phyloP scores from a whole-genome alignment of 2,888 invertebrate species.

The Acanthoscelides obtectus region DNA sequence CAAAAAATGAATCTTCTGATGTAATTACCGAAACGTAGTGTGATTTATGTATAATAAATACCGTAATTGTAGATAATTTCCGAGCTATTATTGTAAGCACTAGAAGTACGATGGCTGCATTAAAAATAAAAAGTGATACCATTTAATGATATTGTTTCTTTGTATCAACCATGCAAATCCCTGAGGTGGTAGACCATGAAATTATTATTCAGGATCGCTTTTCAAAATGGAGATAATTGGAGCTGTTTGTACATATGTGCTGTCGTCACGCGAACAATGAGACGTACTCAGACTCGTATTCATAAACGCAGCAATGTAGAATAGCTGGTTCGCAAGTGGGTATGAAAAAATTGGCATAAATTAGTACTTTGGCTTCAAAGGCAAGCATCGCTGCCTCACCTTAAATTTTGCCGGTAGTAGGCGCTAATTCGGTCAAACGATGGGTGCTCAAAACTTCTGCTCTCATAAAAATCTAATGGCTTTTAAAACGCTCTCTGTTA shows the following conservation, averaged over 20 bases:
- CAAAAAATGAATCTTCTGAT: conserved; percentile 21
- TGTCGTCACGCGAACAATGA: not conserved
- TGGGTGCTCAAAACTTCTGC: not conserved
- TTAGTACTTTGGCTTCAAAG: too few species aligned
- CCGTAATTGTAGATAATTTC: conserved; percentile 44
- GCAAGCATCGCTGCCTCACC: too few species aligned
- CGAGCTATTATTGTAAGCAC: conserved; percentile 45
- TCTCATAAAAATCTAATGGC: not conserved
- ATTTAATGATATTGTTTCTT: conserved; percentile 36
- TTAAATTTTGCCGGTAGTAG: not conserved
- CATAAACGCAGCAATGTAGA: too few species aligned
- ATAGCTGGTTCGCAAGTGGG: too few species aligned
- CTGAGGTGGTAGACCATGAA: conserved; percentile 9
- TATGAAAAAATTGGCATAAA: too few species aligned
- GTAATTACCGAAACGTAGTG: conserved; percentile 39
- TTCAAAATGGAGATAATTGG: not conserved
- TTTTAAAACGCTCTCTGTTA: not conserved
- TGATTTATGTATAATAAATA: conserved; percentile 44
- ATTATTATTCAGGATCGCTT: conserved; percentile 5
- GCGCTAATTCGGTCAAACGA: not conserved
- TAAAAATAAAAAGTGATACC: conserved; percentile 41
- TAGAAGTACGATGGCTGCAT: conserved; percentile 34
- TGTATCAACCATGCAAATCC: conserved; percentile 16
- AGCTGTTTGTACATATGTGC: too few species aligned
- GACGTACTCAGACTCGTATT: not conserved